Evolutionary conservation across 2,888 invertebrate genomes (phyloP).

Genomic region (Epinotia bilunana): DNA sequence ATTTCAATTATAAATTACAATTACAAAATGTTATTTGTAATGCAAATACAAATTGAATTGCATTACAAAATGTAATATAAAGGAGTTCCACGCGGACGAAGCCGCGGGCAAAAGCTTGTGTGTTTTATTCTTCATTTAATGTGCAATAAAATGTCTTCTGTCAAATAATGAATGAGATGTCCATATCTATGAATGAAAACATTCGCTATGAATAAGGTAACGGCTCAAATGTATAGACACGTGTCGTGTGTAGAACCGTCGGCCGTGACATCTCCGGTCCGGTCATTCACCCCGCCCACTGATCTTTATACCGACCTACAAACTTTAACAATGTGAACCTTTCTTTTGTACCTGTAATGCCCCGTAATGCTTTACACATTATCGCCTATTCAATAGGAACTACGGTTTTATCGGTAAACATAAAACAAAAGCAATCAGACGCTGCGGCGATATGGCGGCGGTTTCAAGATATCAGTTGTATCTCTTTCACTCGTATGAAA

Average conservation of each 20-base stretch:
- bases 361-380: conserved; percentile 31
- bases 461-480: neutral
- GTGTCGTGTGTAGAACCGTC: conserved; percentile 46
- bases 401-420: conserved; percentile 14
- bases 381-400: conserved; percentile 24
- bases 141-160: neutral
- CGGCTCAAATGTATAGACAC: conserved; percentile 39
- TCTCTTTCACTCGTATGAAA: neutral
- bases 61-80: too few relatives aligned
- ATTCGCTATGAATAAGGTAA: conserved; percentile 26
- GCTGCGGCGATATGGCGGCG: conserved; percentile 1
- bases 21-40: too few relatives aligned
- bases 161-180: conserved; percentile 21
- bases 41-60: too few relatives aligned
- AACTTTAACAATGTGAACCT: conserved; percentile 49
- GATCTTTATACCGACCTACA: conserved; percentile 70
- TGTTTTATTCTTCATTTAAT: neutral
- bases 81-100: too few relatives aligned
- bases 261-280: conserved; percentile 76
- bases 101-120: too few relatives aligned
- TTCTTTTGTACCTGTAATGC: conserved; percentile 41
- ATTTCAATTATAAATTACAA: neutral
- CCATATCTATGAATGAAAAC: conserved; percentile 34
- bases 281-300: conserved; percentile 74
- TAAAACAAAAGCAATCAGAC: conserved; percentile 28